Evolutionary conservation across 2,888 invertebrate genomes (phyloP), one percentile per base, ranked within the genome.

Genomic region (Amblyteles armatorius): DNA sequence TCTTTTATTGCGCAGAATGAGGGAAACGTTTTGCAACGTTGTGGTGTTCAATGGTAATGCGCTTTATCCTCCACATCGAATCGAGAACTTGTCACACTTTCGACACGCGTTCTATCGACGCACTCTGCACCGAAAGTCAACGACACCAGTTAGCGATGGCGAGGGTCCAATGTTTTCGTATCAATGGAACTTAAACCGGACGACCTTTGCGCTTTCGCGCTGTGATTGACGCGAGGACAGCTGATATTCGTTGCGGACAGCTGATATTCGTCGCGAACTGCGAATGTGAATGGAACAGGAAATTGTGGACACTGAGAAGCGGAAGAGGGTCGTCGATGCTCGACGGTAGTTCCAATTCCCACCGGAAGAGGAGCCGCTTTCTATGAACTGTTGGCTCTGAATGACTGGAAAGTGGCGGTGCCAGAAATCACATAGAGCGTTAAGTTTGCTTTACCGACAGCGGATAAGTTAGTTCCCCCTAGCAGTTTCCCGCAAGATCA

Each of bases 161-260:
- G 60, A 63, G 3, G 60, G 44, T 40, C 73, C 13, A 73, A 63
- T 50, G 63, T 74, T 63, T 74, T 50, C 48, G 4, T 48, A 48
- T 50, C 44, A 60, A 63, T 60, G 48, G 19, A 74, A 48, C 60
- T 36, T n/a, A 33, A n/a, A 50, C 2, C 19, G 9, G 72, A 65
- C 13, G 52, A 79, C 52, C 52, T 65, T 52, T 33, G 26, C 57
- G 13, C 57, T 33, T n/a, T 16, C 4, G 6, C 57, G 22, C 5
- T 57, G 1, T 6, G 19, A 67, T 29, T 36, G 72, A 67, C n/a
- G 40, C 55, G 67, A 52, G n/a, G 5, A 26, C 26, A 65, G 36
- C 52, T 72, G 50, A 13, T 19, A 13, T 5, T n/a, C n/a, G 29
- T 22, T 40, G 44, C 13, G 7, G 4, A 26, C 26, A 65, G 33